phyloP scores from a whole-genome alignment of 2,888 invertebrate genomes.

The Itoplectis maculator region DNA sequence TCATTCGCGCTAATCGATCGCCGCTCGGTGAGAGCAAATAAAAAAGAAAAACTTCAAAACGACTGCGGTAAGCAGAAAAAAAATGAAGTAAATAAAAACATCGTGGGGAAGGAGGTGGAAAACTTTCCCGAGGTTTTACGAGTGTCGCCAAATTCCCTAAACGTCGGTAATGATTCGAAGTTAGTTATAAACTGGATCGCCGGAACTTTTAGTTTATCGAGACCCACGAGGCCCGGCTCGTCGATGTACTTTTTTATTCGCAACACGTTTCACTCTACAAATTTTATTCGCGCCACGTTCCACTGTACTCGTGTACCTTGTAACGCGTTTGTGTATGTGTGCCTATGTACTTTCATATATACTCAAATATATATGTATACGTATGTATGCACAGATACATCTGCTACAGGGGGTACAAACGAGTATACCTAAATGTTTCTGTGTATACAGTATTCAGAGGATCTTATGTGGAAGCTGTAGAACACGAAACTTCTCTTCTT shows the following conservation, averaged over 20 bases:
- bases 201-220: constrained; percentile 60
- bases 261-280: constrained; percentile 68
- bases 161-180: constrained; percentile 66
- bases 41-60: constrained; percentile 20
- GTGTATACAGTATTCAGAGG: constrained; percentile 1
- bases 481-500: not conserved
- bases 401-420: not conserved
- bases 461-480: constrained; percentile 10
- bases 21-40: not conserved
- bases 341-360: not conserved
- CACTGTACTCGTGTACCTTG: constrained; percentile 58
- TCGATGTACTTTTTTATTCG: constrained; percentile 59
- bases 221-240: constrained; percentile 8
- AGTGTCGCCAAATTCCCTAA: constrained; percentile 69
- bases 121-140: constrained; percentile 34
- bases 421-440: constrained; percentile 7
- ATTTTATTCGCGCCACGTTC: constrained; percentile 72
- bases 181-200: constrained; percentile 64
- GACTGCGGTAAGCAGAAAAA: not conserved
- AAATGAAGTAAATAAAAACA: constrained; percentile 16
- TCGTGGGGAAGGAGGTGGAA: not conserved
- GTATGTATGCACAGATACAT: not conserved
- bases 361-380: not conserved
- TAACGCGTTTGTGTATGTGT: not conserved
- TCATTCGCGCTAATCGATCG: not conserved